Percentiles rank a stretch among this genome's conserved stretches.
These are phyloP conservation scores for Hipparchia sbordonii DNA, from an alignment of 2,888 invertebrate genomes.

Conservation along the genomic window DNA sequence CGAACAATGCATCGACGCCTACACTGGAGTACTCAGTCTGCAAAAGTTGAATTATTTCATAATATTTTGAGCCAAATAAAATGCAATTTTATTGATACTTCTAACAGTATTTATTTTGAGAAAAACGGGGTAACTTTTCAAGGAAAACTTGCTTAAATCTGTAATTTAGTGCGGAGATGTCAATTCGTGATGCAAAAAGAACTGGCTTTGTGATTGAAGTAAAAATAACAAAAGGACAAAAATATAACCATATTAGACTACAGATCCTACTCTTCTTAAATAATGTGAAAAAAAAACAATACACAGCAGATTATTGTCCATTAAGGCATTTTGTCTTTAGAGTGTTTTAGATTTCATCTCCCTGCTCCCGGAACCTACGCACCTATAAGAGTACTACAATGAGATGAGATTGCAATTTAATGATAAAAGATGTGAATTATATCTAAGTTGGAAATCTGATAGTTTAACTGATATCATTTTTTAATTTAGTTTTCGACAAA, in stretches of 20 bases:
- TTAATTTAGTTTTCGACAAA: background rate
- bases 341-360: constrained; percentile 10
- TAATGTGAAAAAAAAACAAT: background rate
- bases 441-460: background rate
- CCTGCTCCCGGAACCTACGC: background rate
- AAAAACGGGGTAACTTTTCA: no score
- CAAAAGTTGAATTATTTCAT: constrained; percentile 5
- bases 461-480: background rate
- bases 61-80: background rate
- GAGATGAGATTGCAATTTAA: background rate
- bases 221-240: no score
- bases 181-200: no score
- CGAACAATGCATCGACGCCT: constrained; percentile 31
- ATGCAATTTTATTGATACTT: background rate
- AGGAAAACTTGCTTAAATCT: background rate
- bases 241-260: no score
- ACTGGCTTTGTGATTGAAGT: no score
- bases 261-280: background rate
- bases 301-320: background rate
- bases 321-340: background rate
- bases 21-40: background rate
- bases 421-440: background rate
- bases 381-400: constrained; percentile 5
- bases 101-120: no score
- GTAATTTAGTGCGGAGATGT: no score